A percentile compares a stretch with the other conserved stretches of the same genome.
Evolutionary conservation across 2,888 invertebrate genomes (phyloP).

Genomic region (Drosophila paranaensis): DNA sequence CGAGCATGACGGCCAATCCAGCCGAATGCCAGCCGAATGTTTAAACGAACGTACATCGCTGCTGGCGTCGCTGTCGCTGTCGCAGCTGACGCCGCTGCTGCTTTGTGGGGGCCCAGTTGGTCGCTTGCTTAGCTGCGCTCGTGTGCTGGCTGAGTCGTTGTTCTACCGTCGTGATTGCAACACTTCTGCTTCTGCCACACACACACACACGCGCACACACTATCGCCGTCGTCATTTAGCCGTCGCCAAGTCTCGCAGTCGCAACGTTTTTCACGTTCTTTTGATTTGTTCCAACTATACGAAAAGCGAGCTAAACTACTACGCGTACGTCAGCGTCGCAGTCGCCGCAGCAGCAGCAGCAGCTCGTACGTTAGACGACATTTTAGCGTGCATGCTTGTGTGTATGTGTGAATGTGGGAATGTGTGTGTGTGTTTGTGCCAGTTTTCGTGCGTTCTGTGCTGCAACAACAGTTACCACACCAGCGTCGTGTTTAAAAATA

Average conservation of each 20-base stretch:
- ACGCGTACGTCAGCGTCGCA: constrained; percentile 47
- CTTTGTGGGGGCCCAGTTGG: constrained; percentile 68
- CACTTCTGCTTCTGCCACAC: constrained; percentile 67
- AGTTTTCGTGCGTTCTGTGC: constrained; percentile 73
- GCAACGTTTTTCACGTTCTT: constrained; percentile 65
- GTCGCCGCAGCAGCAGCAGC: constrained; percentile 32
- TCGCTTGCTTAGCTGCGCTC: constrained; percentile 54
- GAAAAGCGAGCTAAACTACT: constrained; percentile 36
- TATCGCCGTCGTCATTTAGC: constrained; percentile 45
- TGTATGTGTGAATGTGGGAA: constrained; percentile 16
- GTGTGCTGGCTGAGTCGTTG: constrained; percentile 78
- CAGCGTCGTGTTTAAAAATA: constrained; percentile 60
- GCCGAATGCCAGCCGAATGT: constrained; percentile 22
- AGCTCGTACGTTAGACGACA: constrained; percentile 61
- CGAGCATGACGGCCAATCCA: constrained; percentile 13
- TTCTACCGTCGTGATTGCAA: constrained; percentile 83
- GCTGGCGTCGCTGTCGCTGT: constrained; percentile 17
- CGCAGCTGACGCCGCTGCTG: constrained; percentile 17
- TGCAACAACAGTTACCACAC: constrained; percentile 69
- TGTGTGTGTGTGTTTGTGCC: constrained; percentile 56
- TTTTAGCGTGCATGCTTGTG: constrained; percentile 38
- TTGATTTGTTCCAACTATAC: constrained; percentile 27
- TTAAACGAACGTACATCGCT: constrained; percentile 9
- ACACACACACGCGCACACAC: constrained; percentile 24
- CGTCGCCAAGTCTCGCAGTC: constrained; percentile 55